phyloP scores from a whole-genome alignment of 2,888 invertebrate species.

The Acronicta psi region DNA sequence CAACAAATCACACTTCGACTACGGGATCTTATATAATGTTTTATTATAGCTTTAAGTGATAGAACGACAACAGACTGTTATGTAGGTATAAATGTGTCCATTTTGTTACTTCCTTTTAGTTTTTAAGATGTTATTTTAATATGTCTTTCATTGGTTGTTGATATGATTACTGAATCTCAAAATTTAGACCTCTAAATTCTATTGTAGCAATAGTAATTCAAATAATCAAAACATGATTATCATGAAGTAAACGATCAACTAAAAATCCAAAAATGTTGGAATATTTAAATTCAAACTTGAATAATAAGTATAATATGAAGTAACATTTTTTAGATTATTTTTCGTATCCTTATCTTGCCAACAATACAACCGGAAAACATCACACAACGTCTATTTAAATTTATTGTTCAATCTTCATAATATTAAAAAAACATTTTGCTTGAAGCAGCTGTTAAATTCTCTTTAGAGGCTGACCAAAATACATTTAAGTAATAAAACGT shows the following conservation, averaged over 20 bases:
- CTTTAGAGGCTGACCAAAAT: conserved; percentile 34
- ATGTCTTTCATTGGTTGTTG: conserved; percentile 49
- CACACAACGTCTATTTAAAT: neutral
- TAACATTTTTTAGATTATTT: conserved; percentile 8
- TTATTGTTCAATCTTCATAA: conserved; percentile 1
- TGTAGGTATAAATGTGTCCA: conserved; percentile 68
- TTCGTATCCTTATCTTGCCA: conserved; percentile 36
- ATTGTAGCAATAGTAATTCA: conserved; percentile 32
- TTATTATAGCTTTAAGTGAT: conserved; percentile 74
- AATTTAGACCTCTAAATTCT: conserved; percentile 39
- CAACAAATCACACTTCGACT: conserved; percentile 59
- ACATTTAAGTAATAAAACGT: conserved; percentile 8
- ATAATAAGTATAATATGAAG: neutral
- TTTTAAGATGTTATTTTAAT: conserved; percentile 60
- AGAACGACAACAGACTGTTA: conserved; percentile 75
- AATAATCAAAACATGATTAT: conserved; percentile 5
- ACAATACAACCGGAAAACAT: conserved; percentile 20
- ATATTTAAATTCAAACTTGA: no score
- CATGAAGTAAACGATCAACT: conserved; percentile 5
- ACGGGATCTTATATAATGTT: conserved; percentile 69
- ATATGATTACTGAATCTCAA: conserved; percentile 63
- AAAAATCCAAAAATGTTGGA: no score
- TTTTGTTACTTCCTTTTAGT: conserved; percentile 65
- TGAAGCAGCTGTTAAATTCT: neutral
- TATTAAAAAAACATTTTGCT: neutral